phyloP scores from a whole-genome alignment of 2,113 vertebrate genomes.

The Nymphicus hollandicus region DNA sequence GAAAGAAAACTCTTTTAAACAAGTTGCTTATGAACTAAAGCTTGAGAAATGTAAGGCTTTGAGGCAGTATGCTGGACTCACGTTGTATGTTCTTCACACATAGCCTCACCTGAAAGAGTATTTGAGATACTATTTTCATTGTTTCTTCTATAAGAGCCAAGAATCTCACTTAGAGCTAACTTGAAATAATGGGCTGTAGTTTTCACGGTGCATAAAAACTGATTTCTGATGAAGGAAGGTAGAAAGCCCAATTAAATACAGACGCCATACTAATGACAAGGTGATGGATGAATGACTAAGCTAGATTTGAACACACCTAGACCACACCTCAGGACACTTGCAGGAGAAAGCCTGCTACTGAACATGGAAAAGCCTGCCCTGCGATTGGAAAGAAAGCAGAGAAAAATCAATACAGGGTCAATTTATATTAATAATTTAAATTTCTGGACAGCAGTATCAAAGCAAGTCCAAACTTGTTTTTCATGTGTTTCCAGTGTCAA shows the following conservation, averaged over 20 bases:
- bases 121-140: conserved; percentile 1
- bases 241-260: conserved; percentile 66
- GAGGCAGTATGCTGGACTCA: background rate
- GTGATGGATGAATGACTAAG: conserved; percentile 47
- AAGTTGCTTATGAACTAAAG: background rate
- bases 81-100: background rate
- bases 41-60: background rate
- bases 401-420: background rate
- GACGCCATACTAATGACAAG: conserved; percentile 63
- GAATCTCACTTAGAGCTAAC: conserved; percentile 2
- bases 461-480: background rate
- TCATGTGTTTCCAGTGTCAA: background rate
- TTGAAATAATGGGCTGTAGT: conserved; percentile 37
- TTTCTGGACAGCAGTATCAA: background rate
- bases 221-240: conserved; percentile 56
- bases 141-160: background rate
- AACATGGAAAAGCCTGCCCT: background rate
- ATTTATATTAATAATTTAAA: background rate
- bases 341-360: conserved; percentile 10
- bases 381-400: background rate
- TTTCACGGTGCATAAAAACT: conserved; percentile 41
- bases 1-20: background rate
- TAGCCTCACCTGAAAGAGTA: background rate
- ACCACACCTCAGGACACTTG: conserved; percentile 40
- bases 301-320: conserved; percentile 50